Base-by-base conservation (phyloP, 2,797 vertebrate species). In the Lepidocolaptes lacrymiger region DNA sequence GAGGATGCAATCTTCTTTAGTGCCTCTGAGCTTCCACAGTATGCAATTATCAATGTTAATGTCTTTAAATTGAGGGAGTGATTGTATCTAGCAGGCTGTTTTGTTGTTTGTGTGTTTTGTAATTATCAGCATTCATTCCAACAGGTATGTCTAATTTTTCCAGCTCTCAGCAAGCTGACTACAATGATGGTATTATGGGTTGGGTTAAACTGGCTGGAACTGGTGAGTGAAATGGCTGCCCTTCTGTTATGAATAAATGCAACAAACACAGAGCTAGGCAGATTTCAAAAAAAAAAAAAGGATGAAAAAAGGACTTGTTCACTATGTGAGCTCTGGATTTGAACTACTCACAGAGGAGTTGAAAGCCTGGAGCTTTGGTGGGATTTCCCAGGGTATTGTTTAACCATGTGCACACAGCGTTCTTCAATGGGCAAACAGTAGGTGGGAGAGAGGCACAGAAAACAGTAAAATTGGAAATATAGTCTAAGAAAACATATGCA, bases 91-190 rank as follows among this genome's bases (percentile, higher is more conserved):
- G 87, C 62, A 93, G 84, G 39, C 68, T 66, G 67, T 92, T 95
- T 95, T 93, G 85, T 88, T 95, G 85, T 91, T 94, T 91, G 66
- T 69, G 62, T 90, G 80, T 94, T 94, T 85, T 88, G 52, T 88
- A 95, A 96, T 95, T 95, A 73, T 52, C 80, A 81, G 76, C 79
- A 88, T 85, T 88, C 82, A 54, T 94, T 88, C 81, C 21, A 94
- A 82, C 93, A 95, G 95, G 94, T 97, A 96, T 76, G 86, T 94
- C 85, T 94, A 90, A 95, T 95, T 96, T 96, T 96, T 92, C 79
- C 92, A 94, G 89, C 73, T 93, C 91, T 97, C 82, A 93, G 92
- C 91, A 92, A 91, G 59, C 62, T 86, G 91, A 81, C 87, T 92
- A 90, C 91, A 94, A 61, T 93, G 75, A 27, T 63, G 32, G 41